phyloP scores from a whole-genome alignment of 2,797 vertebrate species.

The Catostomus latipinnis region DNA sequence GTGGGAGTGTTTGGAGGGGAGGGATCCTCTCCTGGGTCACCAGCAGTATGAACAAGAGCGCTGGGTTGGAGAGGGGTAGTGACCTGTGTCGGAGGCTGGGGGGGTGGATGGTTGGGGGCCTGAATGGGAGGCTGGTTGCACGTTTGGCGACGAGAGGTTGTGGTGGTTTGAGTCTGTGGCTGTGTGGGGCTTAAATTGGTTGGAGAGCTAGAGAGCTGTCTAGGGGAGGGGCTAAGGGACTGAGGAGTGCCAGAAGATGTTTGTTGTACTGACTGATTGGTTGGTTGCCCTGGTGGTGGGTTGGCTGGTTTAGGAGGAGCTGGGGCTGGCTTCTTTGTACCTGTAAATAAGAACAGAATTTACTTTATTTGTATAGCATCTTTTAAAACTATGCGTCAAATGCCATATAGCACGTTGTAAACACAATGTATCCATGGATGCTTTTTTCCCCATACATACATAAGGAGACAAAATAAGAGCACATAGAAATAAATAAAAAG shows the following conservation, averaged over 20 bases:
- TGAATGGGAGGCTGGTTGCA: conserved; percentile 88
- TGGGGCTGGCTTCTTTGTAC: conserved; percentile 93
- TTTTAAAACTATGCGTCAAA: no score
- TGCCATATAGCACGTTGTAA: no score
- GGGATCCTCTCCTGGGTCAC: conserved; percentile 72
- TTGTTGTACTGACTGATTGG: conserved; percentile 69
- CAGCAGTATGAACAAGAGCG: conserved; percentile 54
- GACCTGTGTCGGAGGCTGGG: conserved; percentile 86
- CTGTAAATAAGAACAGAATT: conserved; percentile 71
- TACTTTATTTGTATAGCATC: neutral
- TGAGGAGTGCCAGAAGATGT: conserved; percentile 73
- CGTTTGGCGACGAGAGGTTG: conserved; percentile 84
- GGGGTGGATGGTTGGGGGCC: conserved; percentile 92
- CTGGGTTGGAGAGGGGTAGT: conserved; percentile 71
- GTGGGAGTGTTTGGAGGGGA: conserved; percentile 87
- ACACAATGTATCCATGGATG: no score
- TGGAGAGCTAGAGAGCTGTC: conserved; percentile 80
- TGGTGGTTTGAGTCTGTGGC: conserved; percentile 72
- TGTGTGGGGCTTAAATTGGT: conserved; percentile 72
- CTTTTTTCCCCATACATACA: no score
- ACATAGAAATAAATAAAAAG: no score
- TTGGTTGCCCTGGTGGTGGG: conserved; percentile 85
- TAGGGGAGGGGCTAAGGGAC: conserved; percentile 80
- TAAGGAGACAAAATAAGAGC: no score
- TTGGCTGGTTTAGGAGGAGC: conserved; percentile 94